Base-by-base conservation (phyloP, 2,797 vertebrate genomes). In the Hozukius guyotensis region DNA sequence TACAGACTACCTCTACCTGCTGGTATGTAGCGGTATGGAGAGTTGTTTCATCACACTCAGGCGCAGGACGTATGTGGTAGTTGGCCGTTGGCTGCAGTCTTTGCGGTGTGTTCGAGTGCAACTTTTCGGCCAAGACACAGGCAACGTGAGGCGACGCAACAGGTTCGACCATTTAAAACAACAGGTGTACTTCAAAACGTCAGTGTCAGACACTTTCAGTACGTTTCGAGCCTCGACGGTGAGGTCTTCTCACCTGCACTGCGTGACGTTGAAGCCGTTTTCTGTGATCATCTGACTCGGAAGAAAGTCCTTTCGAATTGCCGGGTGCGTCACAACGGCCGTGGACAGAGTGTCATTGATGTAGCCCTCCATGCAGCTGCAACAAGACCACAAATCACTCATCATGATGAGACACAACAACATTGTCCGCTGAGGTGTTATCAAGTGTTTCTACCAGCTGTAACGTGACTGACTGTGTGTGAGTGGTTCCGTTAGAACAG, bases 321-420 rank as follows among this genome's bases (percentile, higher is more conserved):
- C 87, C 0, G 73, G 79, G 86, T 97, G 80, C n/a, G 55, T 82
- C 78, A 94, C 55, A 34, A 29, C 80, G 42, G 97, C 97, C 2
- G 89, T 72, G 0, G 97, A 96, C 86, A 99, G 95, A 16, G 97
- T 98, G 93, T 97, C 87, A 81, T 97, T 96, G 80, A 98, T 94
- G 74, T 99, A 99, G 5, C 97, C 97, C 0, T 93, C 85, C 91
- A 96, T 96, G 89, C 98, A 99, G 90, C 98, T 99, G 91, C 2
- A 42, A 65, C 65, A 56, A 70, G n/a, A 57, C 31, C 55, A 73
- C 36, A 57, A 67, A 22, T 31, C 38, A 63, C 29, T 38, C 36
- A 38, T 53, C n/a, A 53, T 3, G 4, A 34, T 71, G 24, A 61
- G 59, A 60, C 25, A 38, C 36, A 38, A 61, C 2, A 7, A 16